Base-by-base conservation (phyloP, 2,888 invertebrate genomes). In the Uloborus plumipes region DNA sequence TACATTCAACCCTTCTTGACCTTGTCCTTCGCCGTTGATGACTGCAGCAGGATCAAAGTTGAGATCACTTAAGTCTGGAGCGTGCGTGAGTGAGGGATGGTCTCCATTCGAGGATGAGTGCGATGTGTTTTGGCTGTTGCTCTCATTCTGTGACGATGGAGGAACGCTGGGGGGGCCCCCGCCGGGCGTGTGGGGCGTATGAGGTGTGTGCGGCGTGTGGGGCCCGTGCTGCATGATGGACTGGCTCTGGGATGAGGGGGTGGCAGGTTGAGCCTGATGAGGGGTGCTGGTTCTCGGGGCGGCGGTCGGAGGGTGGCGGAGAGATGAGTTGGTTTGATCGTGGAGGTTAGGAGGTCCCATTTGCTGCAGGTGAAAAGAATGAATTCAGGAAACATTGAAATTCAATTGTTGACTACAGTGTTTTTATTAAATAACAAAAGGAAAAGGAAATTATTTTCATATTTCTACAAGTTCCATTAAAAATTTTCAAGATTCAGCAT, bases 11-110 rank as follows among this genome's bases (percentile, higher is more conserved):
- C 93, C 93, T 90, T 96, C 96, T 88, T 94, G 93, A 58, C 93
- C 87, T 92, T 85, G 94, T 86, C 94, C 95, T 89, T 96, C 96
- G 78, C 95, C 95, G 88, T 96, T 96, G 74, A 97, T 96, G 87
- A 96, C 95, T 85, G 95, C 94, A 86, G 96, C 94, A 53, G 97
- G 96, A 90, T 97, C 97, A 89, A 97, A 97, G 90, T 95, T 95
- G 88, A 96, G 92, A 90, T 96, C 96, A 66, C 85, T 77, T 20
- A 87, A 70, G 69, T 84, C 85, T 2, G 82, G 85, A 13, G 80
- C 80, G 59, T 77, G 72, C 2, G 83, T 51, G 50, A 84, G 51
- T 2, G 81, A 53, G 14, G 82, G 50, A 50, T 83, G 76, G 15
- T 83, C 84, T 0, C 75, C 72, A 47, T 75, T 74, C 7, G 83